Conservation (phyloP, 2,888 invertebrate species). For the Nemotelus nigrinus region DNA sequence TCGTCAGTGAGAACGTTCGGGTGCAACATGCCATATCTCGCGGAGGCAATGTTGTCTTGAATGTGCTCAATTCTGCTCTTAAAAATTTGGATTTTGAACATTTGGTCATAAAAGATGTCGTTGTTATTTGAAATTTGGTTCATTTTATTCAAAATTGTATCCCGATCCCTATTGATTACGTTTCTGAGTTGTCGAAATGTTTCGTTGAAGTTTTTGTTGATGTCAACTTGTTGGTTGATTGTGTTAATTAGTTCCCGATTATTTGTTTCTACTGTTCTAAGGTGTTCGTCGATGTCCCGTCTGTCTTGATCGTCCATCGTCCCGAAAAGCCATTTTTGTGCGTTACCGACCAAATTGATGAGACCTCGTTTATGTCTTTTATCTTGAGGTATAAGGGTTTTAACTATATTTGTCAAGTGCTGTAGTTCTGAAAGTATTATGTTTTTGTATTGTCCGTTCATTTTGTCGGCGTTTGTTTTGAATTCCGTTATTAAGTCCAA, state of each 20-base stretch:
- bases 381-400: slow-evolving; percentile 24
- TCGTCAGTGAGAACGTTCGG: slow-evolving; percentile 11
- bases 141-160: not conserved
- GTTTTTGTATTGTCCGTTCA: slow-evolving; percentile 30
- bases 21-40: slow-evolving; percentile 27
- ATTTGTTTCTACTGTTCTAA: slow-evolving; percentile 19
- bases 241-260: slow-evolving; percentile 40
- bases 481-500: slow-evolving; percentile 12
- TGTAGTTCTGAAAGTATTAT: slow-evolving; percentile 15
- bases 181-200: slow-evolving; percentile 17
- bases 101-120: slow-evolving; percentile 4
- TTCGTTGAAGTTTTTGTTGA: slow-evolving; percentile 33
- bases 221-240: slow-evolving; percentile 47
- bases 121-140: slow-evolving; percentile 1
- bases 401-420: slow-evolving; percentile 25
- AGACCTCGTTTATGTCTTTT: slow-evolving; percentile 43
- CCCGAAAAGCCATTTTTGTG: slow-evolving; percentile 41
- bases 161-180: not conserved
- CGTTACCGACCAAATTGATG: slow-evolving; percentile 35
- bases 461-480: not conserved
- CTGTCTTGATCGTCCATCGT: slow-evolving; percentile 45
- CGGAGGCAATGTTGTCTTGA: slow-evolving; percentile 33
- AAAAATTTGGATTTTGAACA: slow-evolving; percentile 31
- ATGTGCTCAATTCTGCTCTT: slow-evolving; percentile 25
- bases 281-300: slow-evolving; percentile 42